A percentile compares a stretch with the other conserved stretches of the same genome.
phyloP scores from a whole-genome alignment of 2,113 vertebrate species.

The Ibidorhyncha struthersii region DNA sequence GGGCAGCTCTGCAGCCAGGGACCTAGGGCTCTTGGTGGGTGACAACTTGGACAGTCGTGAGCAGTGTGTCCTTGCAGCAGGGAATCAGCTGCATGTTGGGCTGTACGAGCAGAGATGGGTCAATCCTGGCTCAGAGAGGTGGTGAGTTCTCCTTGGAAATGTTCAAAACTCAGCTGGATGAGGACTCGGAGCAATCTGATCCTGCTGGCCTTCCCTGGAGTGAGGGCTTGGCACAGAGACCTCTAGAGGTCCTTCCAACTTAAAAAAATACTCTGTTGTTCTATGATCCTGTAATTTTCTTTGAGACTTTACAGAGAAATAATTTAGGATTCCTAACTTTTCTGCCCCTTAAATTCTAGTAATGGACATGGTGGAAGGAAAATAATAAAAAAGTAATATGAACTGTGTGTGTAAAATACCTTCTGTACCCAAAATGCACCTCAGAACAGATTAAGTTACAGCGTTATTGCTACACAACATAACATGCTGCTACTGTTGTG shows the following conservation, averaged over 20 bases:
- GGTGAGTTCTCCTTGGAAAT: background rate
- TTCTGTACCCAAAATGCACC: background rate
- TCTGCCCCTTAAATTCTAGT: background rate
- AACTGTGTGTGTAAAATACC: background rate
- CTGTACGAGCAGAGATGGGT: background rate
- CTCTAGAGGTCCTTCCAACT: background rate
- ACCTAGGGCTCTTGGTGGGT: accelerated
- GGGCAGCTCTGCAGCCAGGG: background rate
- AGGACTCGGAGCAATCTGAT: background rate
- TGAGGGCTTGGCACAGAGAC: background rate
- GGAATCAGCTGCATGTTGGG: background rate
- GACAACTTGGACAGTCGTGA: background rate
- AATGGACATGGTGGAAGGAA: background rate
- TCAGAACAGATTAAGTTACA: background rate
- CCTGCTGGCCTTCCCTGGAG: background rate
- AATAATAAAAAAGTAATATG: background rate
- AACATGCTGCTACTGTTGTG: background rate
- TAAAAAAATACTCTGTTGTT: background rate
- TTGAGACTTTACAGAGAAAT: background rate
- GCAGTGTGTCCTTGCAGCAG: background rate
- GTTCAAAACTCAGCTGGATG: background rate
- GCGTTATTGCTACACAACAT: accelerated
- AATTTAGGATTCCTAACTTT: background rate
- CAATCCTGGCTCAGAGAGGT: background rate
- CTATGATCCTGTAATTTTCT: background rate